Percentiles rank a stretch among this genome's conserved stretches.
Conservation (phyloP, 2,888 invertebrate genomes). For the Teinopalpus imperialis region DNA sequence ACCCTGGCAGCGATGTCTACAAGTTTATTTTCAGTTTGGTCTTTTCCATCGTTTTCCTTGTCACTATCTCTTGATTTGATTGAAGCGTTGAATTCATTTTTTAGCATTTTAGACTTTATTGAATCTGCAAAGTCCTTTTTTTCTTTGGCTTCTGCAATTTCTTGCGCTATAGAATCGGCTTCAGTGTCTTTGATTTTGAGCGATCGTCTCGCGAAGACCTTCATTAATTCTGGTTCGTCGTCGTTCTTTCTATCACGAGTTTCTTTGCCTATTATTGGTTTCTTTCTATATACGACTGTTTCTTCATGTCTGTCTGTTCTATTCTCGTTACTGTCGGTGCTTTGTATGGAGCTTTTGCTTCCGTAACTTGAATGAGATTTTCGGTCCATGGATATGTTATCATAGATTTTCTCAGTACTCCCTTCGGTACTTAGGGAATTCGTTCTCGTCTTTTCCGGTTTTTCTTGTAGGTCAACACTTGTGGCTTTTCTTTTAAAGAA, state of each 20-base stretch:
- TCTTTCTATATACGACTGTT: slow-evolving; percentile 80
- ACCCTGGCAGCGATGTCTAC: slow-evolving; percentile 70
- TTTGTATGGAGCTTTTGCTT: slow-evolving; percentile 74
- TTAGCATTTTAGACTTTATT: slow-evolving; percentile 58
- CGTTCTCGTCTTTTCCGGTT: slow-evolving; percentile 61
- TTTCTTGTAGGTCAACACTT: slow-evolving; percentile 79
- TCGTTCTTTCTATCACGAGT: slow-evolving; percentile 78
- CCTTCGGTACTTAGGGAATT: slow-evolving; percentile 69
- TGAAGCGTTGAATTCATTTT: slow-evolving; percentile 76
- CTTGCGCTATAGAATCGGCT: slow-evolving; percentile 81
- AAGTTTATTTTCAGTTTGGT: slow-evolving; percentile 60
- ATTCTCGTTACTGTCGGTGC: slow-evolving; percentile 68
- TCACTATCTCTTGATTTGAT: slow-evolving; percentile 86
- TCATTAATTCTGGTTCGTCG: slow-evolving; percentile 90
- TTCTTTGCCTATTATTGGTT: slow-evolving; percentile 71
- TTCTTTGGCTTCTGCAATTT: slow-evolving; percentile 72
- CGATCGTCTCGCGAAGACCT: slow-evolving; percentile 91
- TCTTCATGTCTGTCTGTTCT: slow-evolving; percentile 69
- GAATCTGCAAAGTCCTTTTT: slow-evolving; percentile 54
- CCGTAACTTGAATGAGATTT: slow-evolving; percentile 76
- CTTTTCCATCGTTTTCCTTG: slow-evolving; percentile 84
- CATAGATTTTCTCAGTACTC: slow-evolving; percentile 69
- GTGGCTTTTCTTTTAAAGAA: slow-evolving; percentile 79
- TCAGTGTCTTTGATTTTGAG: slow-evolving; percentile 89
- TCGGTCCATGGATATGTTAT: slow-evolving; percentile 70